These are phyloP conservation scores for Motacilla alba DNA, from an alignment of 2,113 vertebrate genomes.

Conservation along the genomic window DNA sequence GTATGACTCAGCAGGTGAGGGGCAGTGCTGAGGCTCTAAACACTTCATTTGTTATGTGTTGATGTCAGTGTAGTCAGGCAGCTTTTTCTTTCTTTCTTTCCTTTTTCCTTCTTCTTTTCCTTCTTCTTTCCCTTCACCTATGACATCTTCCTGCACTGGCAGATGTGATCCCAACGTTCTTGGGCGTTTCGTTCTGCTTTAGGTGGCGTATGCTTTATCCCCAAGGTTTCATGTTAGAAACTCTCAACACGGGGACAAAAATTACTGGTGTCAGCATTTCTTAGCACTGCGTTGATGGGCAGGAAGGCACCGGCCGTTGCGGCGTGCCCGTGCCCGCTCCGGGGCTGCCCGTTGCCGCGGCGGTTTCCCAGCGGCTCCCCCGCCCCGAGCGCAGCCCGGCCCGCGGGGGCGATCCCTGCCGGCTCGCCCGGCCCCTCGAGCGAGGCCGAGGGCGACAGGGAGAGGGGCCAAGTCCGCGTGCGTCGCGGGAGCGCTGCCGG, in stretches of 20 bases:
- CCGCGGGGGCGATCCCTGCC: background rate
- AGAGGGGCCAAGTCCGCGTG: accelerated
- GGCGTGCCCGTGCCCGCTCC: background rate
- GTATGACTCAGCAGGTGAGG: background rate
- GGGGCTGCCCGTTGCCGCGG: background rate
- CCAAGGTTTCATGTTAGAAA: background rate
- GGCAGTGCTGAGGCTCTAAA: background rate
- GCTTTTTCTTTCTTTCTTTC: no score
- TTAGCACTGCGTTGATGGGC: background rate
- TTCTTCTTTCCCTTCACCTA: background rate
- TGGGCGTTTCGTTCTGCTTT: background rate
- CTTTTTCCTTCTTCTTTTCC: background rate
- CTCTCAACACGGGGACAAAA: background rate
- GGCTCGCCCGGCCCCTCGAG: background rate
- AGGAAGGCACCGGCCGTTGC: background rate
- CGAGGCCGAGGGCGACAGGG: no score
- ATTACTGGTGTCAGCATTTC: background rate
- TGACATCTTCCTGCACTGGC: background rate
- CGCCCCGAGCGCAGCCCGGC: no score
- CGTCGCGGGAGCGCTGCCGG: background rate
- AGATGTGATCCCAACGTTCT: background rate
- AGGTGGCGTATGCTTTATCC: background rate
- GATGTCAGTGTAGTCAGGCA: background rate
- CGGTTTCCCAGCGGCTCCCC: accelerated
- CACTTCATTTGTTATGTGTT: background rate